Evolutionary conservation across 2,888 invertebrate species (phyloP).

Genomic region (Lasioglossum oenotherae): DNA sequence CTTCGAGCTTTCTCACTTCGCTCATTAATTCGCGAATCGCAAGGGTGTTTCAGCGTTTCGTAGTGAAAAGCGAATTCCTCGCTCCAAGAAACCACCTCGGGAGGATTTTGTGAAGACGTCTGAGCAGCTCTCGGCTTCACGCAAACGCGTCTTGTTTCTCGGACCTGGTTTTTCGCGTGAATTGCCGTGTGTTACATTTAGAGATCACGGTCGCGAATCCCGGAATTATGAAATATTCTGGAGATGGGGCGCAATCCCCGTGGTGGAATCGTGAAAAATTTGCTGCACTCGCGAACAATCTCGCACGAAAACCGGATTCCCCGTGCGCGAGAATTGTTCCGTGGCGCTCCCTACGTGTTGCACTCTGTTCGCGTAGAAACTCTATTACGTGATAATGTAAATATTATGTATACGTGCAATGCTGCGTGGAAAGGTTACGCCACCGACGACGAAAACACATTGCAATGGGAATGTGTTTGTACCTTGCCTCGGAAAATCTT

Average conservation of each 20-base stretch:
- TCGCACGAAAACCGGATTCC: background rate
- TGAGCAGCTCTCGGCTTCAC: background rate
- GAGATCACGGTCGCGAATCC: background rate
- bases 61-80: background rate
- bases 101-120: background rate
- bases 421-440: background rate
- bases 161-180: background rate
- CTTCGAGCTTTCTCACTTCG: background rate
- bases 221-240: conserved; percentile 5
- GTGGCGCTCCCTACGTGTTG: background rate
- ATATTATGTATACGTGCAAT: background rate
- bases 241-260: background rate
- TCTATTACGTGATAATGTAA: background rate
- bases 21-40: conserved; percentile 19
- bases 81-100: conserved; percentile 2
- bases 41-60: background rate
- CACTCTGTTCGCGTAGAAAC: background rate
- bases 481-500: background rate
- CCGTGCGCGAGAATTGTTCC: background rate
- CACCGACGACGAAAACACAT: background rate
- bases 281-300: background rate
- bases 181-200: background rate
- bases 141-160: background rate
- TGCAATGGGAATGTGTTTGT: background rate
- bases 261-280: background rate